Base-by-base conservation (phyloP, 2,113 vertebrate species). In the Nestor notabilis region DNA sequence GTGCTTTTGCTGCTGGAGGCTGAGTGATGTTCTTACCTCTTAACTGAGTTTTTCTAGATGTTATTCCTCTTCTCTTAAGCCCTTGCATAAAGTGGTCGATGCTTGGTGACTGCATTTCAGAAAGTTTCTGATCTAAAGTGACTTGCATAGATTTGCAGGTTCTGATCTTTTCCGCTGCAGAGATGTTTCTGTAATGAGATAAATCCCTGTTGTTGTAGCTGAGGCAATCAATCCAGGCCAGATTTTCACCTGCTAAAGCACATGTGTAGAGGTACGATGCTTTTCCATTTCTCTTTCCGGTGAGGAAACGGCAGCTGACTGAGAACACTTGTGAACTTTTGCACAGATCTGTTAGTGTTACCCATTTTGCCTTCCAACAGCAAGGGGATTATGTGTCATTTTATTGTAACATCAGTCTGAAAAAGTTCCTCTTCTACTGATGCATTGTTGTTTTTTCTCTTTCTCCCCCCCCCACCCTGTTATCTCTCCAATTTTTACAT, bases 401-500 rank as follows among this genome's bases (percentile, higher is more conserved):
- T 92, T 72, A 77, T 86, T 90, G 47, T 89, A 69, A 75, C 49
- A 9, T 61, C 43, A 7, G 37, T 31, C 71, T 20, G 65, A 63
- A 74, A 44, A 25, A 79, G 58, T 97, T 87, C 96, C 90, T 93
- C 80, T 90, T 75, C 97, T 97, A 96, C 98, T 99, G 98, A 99
- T 96, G 87, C 93, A 71, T 95, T 96, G 91, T 98, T 97, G 76
- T 98, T 96, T 98, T 97, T 98, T 95, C 91, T 84, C 95, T 90
- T 83, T 92, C 95, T 88, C 74, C 83, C 93, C 95, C 69, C 93
- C 69, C 56, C 23, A 91, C 93, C 96, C 69, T 71, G 89, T 97
- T 97, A 95, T 97, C 86, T 94, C 98, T 98, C 93, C 98, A 95
- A 97, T 97, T 97, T 97, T 97, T 95, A 96, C 98, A 92, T 97